These are phyloP conservation scores for Antheraea yamamai DNA, from an alignment of 2,888 invertebrate species.

Conservation along the genomic window DNA sequence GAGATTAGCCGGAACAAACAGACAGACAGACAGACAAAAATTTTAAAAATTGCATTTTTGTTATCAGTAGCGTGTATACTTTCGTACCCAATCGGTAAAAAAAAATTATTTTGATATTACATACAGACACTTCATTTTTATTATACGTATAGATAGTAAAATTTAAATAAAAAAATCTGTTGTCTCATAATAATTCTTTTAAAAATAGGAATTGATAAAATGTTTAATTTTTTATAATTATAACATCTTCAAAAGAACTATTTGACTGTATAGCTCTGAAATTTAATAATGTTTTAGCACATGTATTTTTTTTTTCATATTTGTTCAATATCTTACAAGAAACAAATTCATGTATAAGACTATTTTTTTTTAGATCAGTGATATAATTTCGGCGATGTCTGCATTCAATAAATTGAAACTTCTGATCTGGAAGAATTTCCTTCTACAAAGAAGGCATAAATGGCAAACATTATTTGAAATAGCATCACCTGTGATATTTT, in stretches of 20 bases:
- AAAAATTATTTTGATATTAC: too few relatives aligned
- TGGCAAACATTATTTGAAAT: slow-evolving; percentile 88
- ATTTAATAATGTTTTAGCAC: background rate
- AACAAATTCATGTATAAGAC: background rate
- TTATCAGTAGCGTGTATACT: too few relatives aligned
- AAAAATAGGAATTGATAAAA: background rate
- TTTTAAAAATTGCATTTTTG: too few relatives aligned
- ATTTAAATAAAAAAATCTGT: background rate
- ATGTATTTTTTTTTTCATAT: background rate
- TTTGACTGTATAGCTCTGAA: background rate
- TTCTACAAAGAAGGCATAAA: slow-evolving; percentile 88
- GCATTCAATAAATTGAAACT: slow-evolving; percentile 84
- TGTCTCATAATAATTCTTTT: background rate
- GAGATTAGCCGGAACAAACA: too few relatives aligned
- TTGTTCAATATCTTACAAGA: background rate
- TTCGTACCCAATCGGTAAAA: too few relatives aligned
- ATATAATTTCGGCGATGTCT: slow-evolving; percentile 50
- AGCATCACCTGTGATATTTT: slow-evolving; percentile 86
- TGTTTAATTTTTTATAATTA: background rate
- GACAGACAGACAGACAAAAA: too few relatives aligned
- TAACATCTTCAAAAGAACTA: background rate
- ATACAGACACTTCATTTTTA: too few relatives aligned
- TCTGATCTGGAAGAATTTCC: slow-evolving; percentile 92
- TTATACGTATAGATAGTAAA: too few relatives aligned
- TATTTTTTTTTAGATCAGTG: slow-evolving; percentile 6